phyloP scores from a whole-genome alignment of 2,797 vertebrate species.

The Onychomys arenicola region DNA sequence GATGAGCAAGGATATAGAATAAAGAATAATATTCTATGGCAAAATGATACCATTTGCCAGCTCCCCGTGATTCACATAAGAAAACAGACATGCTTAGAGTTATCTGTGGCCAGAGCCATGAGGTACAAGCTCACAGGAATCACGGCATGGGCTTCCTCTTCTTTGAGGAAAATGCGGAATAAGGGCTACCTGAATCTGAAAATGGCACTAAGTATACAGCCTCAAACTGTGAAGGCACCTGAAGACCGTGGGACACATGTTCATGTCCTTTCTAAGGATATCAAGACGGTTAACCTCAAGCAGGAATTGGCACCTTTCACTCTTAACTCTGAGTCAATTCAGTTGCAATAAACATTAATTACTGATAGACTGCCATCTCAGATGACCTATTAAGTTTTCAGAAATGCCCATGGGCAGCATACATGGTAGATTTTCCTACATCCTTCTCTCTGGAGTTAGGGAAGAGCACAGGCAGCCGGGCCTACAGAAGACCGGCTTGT shows the following conservation, averaged over 20 bases:
- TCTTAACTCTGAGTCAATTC: neutral
- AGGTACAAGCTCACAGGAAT: neutral
- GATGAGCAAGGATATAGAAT: neutral
- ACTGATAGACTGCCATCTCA: neutral
- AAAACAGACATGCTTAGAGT: neutral
- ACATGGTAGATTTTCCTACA: neutral
- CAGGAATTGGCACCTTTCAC: neutral
- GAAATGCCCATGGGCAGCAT: neutral
- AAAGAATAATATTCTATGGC: neutral
- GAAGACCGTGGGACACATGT: too few species aligned
- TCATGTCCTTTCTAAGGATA: neutral
- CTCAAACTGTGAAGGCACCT: neutral
- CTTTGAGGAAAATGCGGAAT: neutral
- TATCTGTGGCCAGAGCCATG: neutral
- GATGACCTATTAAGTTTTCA: neutral
- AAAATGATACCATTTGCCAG: neutral
- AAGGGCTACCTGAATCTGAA: neutral
- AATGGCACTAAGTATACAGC: neutral
- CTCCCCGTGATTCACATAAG: neutral
- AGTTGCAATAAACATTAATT: neutral
- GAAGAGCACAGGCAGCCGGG: too few species aligned
- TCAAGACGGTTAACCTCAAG: constrained; percentile 2
- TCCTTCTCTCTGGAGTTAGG: neutral
- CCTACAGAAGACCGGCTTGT: neutral
- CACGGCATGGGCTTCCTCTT: neutral